Percentiles rank a stretch among this genome's conserved stretches.
These are phyloP conservation scores for Leucoraja ocellata DNA, from an alignment of 2,797 vertebrate species.

Conservation along the genomic window DNA sequence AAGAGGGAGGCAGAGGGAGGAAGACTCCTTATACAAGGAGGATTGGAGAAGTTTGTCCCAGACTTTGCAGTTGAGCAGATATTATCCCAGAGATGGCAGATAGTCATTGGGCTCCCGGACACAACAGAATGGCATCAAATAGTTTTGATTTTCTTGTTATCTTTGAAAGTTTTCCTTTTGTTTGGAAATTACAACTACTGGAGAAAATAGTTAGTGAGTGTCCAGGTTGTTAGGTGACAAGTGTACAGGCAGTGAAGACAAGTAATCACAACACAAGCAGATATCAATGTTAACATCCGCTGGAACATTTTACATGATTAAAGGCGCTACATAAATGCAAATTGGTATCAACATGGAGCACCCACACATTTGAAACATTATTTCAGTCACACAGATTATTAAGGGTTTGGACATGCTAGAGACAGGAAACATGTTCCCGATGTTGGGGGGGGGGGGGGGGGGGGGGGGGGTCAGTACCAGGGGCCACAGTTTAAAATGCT, in stretches of 20 bases:
- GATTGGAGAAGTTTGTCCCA: neutral
- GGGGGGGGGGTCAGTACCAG: too few relatives aligned
- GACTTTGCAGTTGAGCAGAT: neutral
- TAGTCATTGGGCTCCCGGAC: too few relatives aligned
- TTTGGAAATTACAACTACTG: neutral
- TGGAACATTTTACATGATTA: neutral
- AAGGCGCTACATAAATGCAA: neutral
- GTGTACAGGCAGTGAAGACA: neutral
- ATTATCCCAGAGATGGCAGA: neutral
- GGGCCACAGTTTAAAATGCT: too few relatives aligned
- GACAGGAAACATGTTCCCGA: too few relatives aligned
- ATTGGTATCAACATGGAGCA: neutral
- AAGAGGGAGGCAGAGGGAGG: neutral
- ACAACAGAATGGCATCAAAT: neutral
- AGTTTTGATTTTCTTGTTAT: neutral
- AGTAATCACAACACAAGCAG: neutral
- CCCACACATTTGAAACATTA: neutral
- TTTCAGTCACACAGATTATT: too few relatives aligned
- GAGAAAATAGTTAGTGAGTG: neutral
- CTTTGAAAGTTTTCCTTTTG: neutral
- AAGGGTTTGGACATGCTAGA: too few relatives aligned
- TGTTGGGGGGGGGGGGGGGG: too few relatives aligned
- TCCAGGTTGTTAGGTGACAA: neutral
- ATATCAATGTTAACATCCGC: too few relatives aligned
- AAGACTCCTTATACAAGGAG: neutral